These are phyloP conservation scores for Morpho helenor DNA, from an alignment of 2,888 invertebrate genomes.

Conservation along the genomic window DNA sequence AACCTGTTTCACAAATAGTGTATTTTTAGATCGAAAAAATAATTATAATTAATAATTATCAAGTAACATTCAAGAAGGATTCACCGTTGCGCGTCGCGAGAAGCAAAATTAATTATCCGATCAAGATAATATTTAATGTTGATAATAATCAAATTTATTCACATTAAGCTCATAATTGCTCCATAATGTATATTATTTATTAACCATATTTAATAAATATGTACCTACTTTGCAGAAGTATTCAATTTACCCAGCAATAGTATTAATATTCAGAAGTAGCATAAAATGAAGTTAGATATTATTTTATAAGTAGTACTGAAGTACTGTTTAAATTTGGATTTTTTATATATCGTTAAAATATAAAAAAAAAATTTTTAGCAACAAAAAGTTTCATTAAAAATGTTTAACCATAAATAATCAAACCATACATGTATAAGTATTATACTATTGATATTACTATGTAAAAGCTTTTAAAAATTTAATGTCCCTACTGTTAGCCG, in stretches of 20 bases:
- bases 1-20: constrained; percentile 1
- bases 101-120: constrained; percentile 26
- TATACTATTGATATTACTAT: too few relatives aligned
- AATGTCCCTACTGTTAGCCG: too few relatives aligned
- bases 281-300: neutral
- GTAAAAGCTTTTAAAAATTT: too few relatives aligned
- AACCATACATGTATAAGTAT: too few relatives aligned
- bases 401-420: too few relatives aligned
- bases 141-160: constrained; percentile 30
- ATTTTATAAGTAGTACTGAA: neutral
- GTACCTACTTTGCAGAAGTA: constrained; percentile 12
- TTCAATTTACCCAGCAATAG: constrained; percentile 3
- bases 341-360: too few relatives aligned
- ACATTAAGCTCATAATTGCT: constrained; percentile 21
- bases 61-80: constrained; percentile 10
- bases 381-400: too few relatives aligned
- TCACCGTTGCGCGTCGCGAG: constrained; percentile 20
- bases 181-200: constrained; percentile 23
- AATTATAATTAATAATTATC: constrained; percentile 11
- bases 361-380: too few relatives aligned
- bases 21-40: neutral
- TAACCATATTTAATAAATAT: constrained; percentile 20
- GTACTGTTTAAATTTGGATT: neutral
- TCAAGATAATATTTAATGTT: constrained; percentile 26
- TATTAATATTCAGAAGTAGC: neutral